A percentile compares a stretch with the other conserved stretches of the same genome.
phyloP scores from a whole-genome alignment of 1,140 invertebrate genomes.

The Pseudachorutes palmiensis region DNA sequence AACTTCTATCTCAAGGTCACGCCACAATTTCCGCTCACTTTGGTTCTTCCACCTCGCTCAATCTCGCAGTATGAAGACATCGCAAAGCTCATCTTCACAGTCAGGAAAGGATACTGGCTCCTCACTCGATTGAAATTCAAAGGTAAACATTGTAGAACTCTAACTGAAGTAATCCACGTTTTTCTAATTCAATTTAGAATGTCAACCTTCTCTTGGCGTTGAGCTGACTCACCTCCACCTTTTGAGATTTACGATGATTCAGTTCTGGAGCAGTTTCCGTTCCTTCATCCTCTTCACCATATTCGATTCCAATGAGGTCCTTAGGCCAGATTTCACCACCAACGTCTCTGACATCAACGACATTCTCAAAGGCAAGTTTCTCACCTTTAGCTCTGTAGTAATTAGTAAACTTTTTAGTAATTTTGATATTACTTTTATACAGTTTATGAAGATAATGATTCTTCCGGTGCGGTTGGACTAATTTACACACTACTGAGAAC shows the following conservation, averaged over 20 bases:
- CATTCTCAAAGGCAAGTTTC: neutral
- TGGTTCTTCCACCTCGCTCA: neutral
- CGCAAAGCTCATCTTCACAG: neutral
- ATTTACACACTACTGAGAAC: neutral
- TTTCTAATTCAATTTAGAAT: neutral
- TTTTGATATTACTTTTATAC: no score
- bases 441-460: no score
- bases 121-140: neutral
- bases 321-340: no score
- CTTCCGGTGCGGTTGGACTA: no score
- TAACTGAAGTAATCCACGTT: neutral
- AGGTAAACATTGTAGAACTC: neutral
- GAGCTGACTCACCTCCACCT: neutral
- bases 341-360: neutral
- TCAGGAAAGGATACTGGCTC: neutral
- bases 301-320: neutral
- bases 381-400: neutral
- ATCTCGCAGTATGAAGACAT: neutral
- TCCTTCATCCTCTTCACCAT: neutral
- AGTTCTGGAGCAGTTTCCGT: constrained; percentile 2
- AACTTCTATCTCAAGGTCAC: neutral
- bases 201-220: neutral
- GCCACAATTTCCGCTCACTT: neutral
- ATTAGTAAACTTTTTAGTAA: no score
- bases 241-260: neutral